Evolutionary conservation across 2,113 vertebrate species (phyloP).

Genomic region (Gymnorhina tibicen): DNA sequence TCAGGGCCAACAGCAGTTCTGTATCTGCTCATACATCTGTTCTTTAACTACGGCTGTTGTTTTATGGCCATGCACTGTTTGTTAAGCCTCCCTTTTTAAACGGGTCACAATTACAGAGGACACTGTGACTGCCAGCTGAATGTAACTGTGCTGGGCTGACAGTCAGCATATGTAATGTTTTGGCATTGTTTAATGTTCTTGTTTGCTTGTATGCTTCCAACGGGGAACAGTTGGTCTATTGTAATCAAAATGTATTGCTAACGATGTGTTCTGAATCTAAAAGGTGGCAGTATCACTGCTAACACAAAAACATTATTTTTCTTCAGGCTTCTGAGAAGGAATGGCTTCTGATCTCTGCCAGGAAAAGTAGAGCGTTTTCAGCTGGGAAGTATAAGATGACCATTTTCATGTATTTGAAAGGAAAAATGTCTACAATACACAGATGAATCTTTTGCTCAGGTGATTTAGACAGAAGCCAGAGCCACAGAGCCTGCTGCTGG

Average conservation of each 20-base stretch:
- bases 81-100: neutral
- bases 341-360: neutral
- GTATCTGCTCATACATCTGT: neutral
- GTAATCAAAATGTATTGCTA: neutral
- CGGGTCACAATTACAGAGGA: neutral
- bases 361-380: neutral
- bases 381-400: neutral
- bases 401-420: neutral
- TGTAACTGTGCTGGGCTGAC: neutral
- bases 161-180: constrained; percentile 36
- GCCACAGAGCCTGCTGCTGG: neutral
- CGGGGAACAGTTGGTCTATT: constrained; percentile 29
- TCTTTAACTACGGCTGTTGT: neutral
- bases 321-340: neutral
- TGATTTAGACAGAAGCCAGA: neutral
- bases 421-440: neutral
- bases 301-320: neutral
- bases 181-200: constrained; percentile 29
- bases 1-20: neutral
- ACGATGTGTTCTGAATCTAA: constrained; percentile 5
- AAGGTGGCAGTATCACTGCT: neutral
- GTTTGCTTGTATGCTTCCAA: neutral
- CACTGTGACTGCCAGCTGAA: neutral
- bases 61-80: neutral
- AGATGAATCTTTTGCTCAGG: neutral